These are phyloP conservation scores for Eleutherodactylus coqui DNA, from an alignment of 2,797 vertebrate species.

Conservation along the genomic window DNA sequence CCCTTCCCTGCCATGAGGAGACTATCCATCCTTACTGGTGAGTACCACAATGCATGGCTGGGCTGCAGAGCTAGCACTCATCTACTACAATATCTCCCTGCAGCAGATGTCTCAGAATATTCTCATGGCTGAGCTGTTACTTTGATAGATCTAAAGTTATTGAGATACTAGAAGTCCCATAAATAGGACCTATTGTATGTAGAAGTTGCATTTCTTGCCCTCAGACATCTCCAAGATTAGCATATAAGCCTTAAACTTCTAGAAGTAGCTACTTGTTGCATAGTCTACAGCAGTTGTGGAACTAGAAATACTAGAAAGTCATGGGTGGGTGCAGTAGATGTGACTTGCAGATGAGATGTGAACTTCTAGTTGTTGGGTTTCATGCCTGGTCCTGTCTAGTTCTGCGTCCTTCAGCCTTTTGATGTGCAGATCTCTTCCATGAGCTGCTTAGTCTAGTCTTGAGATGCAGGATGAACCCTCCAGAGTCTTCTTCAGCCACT, in stretches of 20 bases:
- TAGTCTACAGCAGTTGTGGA: not conserved
- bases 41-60: constrained; percentile 41
- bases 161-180: not conserved
- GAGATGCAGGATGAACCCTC: not conserved
- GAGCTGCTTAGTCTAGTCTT: not conserved
- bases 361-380: too few species aligned
- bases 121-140: too few species aligned
- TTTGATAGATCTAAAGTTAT: not conserved
- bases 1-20: constrained; percentile 97
- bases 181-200: not conserved
- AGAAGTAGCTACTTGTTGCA: not conserved
- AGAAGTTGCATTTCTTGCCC: not conserved
- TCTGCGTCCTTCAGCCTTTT: not conserved
- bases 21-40: constrained; percentile 96
- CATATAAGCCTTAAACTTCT: not conserved
- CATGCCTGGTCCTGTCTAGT: not conserved
- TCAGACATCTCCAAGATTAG: not conserved
- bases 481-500: not conserved
- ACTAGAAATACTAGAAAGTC: not conserved
- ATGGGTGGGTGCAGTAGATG: not conserved
- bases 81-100: not conserved
- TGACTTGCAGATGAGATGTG: too few species aligned
- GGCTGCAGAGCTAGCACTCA: not conserved
- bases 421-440: too few species aligned
- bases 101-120: too few species aligned